Base-by-base conservation (phyloP, 1,140 invertebrate species). In the Himalopsyche phryganea region DNA sequence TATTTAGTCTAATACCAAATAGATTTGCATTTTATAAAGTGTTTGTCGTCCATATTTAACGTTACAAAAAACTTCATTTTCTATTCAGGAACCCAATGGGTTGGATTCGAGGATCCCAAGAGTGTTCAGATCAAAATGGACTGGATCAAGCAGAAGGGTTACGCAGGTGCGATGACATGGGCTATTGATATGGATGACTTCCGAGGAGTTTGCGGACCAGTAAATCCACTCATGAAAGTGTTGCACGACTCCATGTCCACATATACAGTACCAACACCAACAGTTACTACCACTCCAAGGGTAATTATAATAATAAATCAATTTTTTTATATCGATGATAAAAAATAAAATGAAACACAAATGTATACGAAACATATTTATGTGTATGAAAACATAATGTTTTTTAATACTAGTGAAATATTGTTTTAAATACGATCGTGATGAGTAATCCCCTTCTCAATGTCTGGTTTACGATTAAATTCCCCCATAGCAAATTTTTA, bases 121-220 rank as follows among this genome's bases (percentile, higher is more conserved):
- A 90, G 89, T 66, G 74, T 94, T 1, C 85, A 89, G 65, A 89
- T 91, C 46, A 95, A 95, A 75, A 91, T 93, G 86, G 86, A 92
- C 63, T 92, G 82, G 71, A 88, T 93, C 53, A 91, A 89, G 67
- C 66, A 81, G 10, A 89, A 86, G 66, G 88, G 89, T 0, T 91
- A 94, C 66, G 84, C 86, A 0, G 92, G 92, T 4, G 82, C 88
- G 0, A 95, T 95, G 92, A 88, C 83, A 7, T 95, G 92, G 92
- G 90, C 91, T 4, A 88, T 91, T 42, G 90, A 92, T 60, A 91
- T 92, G 89, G 90, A 92, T 51, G 90, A 92, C 66, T 92, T 91
- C 66, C 77, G 80, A 46, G 89, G 89, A 1, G 64, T 90, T 2
- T 92, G 90, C 67, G 90, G 90, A 0, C 74, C 80, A 0, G 80